Base-by-base conservation (phyloP, 35 echinoderm and acorn worm species). In the Heliocidaris tuberculata region DNA sequence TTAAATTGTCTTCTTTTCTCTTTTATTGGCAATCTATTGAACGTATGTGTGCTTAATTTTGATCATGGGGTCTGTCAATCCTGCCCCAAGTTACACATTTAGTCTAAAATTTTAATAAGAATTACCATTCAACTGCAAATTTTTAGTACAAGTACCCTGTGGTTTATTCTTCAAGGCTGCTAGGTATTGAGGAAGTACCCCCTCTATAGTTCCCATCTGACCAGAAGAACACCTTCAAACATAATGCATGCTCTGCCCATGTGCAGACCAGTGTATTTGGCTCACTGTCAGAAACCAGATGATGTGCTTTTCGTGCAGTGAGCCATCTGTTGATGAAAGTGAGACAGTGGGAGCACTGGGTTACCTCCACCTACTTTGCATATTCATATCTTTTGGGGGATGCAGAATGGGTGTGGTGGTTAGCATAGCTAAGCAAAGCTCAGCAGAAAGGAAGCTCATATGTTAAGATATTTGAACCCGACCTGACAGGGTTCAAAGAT, bases 381-480 rank as follows among this genome's bases (percentile, higher is more conserved):
- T 89, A 89, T 89, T 89, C 87, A 89, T 89, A 35, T 48, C 7
- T 89, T 48, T 47, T 9, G 87, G 47, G 47, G 31, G 31, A 47
- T 16, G 31, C 6, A 47, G 31, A 15, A 89, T 89, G 87, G 87
- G 87, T 89, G 87, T 89, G 87, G 87, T 89, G 87, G 31, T 89
- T 48, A 21, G 65, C 65, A 78, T 78, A 78, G 65, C 65, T n/a
- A 13, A 89, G 87, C 87, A 89, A 16, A 89, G 87, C 87, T 89
- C 87, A 89, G 87, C 87, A 48, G 87, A 89, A 47, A 48, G 87
- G 87, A 89, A 89, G 87, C 87, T 32, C 87, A 89, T 78, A 78
- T 89, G 87, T 89, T 89, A 47, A 89, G 87, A 48, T 89, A 89
- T 89, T 89, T 89, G 87, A 89, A 89, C 87, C 87, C 35, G 87